Percentiles rank a stretch among this genome's conserved stretches.
These are phyloP conservation scores for Popillia japonica DNA, from an alignment of 1,140 invertebrate genomes.

Conservation along the genomic window DNA sequence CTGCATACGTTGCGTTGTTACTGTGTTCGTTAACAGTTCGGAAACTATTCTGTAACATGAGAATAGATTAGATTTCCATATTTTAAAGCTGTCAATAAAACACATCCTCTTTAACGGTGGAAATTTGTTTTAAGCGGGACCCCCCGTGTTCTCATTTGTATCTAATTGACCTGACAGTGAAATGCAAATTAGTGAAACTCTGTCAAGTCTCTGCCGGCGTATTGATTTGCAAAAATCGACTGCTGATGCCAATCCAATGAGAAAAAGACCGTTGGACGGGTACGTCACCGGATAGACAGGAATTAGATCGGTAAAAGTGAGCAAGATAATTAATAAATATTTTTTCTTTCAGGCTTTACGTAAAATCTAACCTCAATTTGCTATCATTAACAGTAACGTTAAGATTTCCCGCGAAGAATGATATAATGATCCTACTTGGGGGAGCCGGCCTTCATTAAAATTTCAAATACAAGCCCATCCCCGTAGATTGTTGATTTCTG, in stretches of 20 bases:
- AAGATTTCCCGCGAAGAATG: no score
- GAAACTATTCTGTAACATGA: neutral
- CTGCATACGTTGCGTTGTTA: neutral
- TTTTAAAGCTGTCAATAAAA: slow-evolving; percentile 30
- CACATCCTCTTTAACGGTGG: neutral
- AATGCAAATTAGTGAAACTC: slow-evolving; percentile 25
- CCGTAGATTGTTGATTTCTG: no score
- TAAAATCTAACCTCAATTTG: no score
- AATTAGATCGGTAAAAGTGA: no score
- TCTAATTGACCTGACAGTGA: slow-evolving; percentile 25
- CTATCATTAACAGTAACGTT: no score
- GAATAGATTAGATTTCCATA: slow-evolving; percentile 21
- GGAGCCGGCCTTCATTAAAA: no score
- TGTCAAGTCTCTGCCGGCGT: neutral
- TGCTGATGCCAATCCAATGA: neutral
- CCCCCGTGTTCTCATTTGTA: slow-evolving; percentile 4
- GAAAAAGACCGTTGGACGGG: neutral
- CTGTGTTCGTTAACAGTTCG: neutral
- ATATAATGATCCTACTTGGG: no score
- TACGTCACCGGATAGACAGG: no score
- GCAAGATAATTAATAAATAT: no score
- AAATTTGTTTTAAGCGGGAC: slow-evolving; percentile 19
- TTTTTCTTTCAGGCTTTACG: no score
- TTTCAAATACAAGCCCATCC: no score
- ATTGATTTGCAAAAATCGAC: slow-evolving; percentile 4